Percentiles rank a stretch among this genome's conserved stretches.
Evolutionary conservation across 1,140 invertebrate genomes (phyloP).

Genomic region (Coptotermes formosanus): DNA sequence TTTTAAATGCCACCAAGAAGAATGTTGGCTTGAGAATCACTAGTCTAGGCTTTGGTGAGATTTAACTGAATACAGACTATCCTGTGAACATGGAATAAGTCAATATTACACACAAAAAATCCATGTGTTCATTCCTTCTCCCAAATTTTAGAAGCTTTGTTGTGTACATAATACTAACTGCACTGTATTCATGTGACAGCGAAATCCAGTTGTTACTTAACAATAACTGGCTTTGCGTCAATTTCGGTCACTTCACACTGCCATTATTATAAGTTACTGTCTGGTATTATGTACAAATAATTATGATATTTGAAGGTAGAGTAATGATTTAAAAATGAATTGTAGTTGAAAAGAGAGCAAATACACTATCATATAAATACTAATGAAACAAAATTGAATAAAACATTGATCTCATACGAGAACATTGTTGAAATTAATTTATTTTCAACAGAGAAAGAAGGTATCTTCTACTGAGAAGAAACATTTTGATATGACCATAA

Average conservation of each 20-base stretch:
- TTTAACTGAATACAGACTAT: too few relatives aligned
- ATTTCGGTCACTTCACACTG: slow-evolving; percentile 11
- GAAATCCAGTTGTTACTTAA: background rate
- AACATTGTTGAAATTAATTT: background rate
- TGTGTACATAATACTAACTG: background rate
- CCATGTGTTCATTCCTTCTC: background rate
- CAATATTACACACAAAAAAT: background rate
- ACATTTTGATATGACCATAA: too few relatives aligned
- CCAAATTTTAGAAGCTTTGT: background rate
- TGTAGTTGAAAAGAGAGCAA: background rate
- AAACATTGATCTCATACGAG: background rate
- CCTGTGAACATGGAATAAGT: background rate
- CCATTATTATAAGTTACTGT: background rate
- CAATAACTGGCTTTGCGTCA: background rate
- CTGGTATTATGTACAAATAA: background rate
- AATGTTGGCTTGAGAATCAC: too few relatives aligned
- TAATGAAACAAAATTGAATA: background rate
- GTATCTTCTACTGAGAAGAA: background rate
- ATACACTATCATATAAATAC: background rate
- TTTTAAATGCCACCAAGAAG: too few relatives aligned
- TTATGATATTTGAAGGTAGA: background rate
- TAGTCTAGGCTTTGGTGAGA: too few relatives aligned
- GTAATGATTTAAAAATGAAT: background rate
- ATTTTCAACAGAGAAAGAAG: background rate
- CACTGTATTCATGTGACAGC: background rate